Evolutionary conservation across 2,888 invertebrate species (phyloP), one percentile per base, ranked within the genome.

Genomic region (Cerastis leucographa): DNA sequence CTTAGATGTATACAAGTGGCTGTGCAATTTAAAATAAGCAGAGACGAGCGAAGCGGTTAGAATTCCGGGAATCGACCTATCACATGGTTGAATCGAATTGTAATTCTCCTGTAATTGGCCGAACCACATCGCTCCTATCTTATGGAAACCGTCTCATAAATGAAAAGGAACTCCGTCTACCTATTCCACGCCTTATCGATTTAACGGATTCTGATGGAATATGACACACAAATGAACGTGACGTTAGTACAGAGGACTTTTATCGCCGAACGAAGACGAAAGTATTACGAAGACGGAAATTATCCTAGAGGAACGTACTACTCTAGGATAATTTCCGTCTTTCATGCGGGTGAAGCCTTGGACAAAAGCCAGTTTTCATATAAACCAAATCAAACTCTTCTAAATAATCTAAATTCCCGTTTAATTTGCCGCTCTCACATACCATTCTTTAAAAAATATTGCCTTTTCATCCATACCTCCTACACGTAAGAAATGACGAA

Each of bases 401-500:
- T 11, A 7, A 17, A n/a, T 29, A 46, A 19, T 40, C 2, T 5
- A n/a, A 71, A 54, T 35, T n/a, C 19, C 19, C 11, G 4, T 11
- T 0, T 19, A 35, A 12, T 46, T 40, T 59, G 0, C 46, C 14
- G 17, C 2, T 17, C 11, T 62, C 22, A 46, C 40, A 19, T n/a
- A 40, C 25, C 12, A 54, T 59, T 29, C 46, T 46, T 49, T 35
- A 5, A 46, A n/a, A 44, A 42, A 0, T 8, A n/a, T 64, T 14
- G 7, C 42, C n/a, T 35, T 4, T 11, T 29, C 3, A 46, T 42
- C 14, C n/a, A 19, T 14, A 29, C n/a, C 12, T 51, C 17, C n/a
- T 17, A 17, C 19, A 61, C 11, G 14, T 61, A 35, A 49, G 49
- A 25, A 56, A 70, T 81, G 81, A 81, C 66, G 46, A 4, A 61